Conservation (phyloP, 2,888 invertebrate species). For the Ormyrus pomaceus region DNA sequence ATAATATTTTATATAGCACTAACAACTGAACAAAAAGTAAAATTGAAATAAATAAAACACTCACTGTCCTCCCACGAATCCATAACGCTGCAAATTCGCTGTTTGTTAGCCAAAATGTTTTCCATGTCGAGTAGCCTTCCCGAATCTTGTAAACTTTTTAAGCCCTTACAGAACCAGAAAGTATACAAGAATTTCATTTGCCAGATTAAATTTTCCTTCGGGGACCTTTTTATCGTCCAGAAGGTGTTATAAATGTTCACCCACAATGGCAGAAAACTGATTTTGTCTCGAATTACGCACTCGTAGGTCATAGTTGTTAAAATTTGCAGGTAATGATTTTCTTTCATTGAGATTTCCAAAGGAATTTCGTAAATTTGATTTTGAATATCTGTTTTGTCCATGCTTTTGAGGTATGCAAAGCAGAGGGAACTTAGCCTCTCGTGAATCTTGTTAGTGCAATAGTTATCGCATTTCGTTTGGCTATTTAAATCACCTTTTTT, state of each 20-base stretch:
- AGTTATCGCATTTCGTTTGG: conserved; percentile 21
- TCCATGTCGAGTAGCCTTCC: conserved; percentile 80
- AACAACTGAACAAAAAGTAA: neutral
- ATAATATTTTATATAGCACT: neutral
- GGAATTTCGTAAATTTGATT: conserved; percentile 33
- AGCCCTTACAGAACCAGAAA: conserved; percentile 76
- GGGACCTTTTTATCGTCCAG: conserved; percentile 77
- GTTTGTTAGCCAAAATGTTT: conserved; percentile 80
- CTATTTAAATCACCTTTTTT: conserved; percentile 60
- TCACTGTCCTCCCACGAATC: conserved; percentile 78
- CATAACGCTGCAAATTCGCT: conserved; percentile 77
- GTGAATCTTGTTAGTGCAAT: conserved; percentile 38
- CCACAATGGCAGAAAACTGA: conserved; percentile 86
- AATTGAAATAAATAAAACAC: conserved; percentile 21
- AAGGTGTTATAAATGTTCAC: conserved; percentile 79
- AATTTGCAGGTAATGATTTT: conserved; percentile 69
- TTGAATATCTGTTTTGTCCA: neutral
- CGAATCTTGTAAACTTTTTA: conserved; percentile 63
- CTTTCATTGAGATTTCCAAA: conserved; percentile 61
- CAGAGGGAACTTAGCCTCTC: conserved; percentile 30
- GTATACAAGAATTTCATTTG: conserved; percentile 84
- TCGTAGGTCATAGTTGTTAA: conserved; percentile 82
- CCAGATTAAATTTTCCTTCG: conserved; percentile 82
- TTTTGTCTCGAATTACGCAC: conserved; percentile 87
- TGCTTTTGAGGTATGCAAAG: neutral